Conservation (phyloP, 2,797 vertebrate genomes). For the Poeciliopsis presidionis region DNA sequence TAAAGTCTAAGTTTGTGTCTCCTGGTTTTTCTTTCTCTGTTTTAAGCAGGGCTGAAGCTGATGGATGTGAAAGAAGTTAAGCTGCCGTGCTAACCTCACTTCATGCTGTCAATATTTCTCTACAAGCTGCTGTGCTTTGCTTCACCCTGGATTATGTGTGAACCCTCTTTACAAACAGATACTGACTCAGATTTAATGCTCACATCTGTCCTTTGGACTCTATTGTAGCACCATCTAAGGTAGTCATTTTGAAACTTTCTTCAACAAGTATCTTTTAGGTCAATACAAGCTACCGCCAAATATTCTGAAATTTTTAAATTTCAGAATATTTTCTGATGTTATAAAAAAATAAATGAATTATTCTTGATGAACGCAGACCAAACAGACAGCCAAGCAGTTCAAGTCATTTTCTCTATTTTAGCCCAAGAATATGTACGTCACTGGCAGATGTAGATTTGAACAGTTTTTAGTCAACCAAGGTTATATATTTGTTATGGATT, state of each 20-base stretch:
- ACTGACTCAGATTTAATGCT: conserved; percentile 10
- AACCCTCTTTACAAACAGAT: background rate
- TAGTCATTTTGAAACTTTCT: background rate
- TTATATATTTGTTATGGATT: background rate
- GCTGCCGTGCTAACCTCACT: conserved; percentile 22
- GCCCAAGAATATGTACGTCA: background rate
- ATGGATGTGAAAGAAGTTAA: conserved; percentile 29
- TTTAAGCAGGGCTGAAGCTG: conserved; percentile 20
- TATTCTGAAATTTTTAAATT: background rate
- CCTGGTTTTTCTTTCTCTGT: background rate
- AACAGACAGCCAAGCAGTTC: background rate
- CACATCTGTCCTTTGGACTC: background rate
- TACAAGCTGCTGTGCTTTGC: background rate
- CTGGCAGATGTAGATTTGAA: background rate
- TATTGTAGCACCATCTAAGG: background rate
- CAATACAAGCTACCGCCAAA: background rate
- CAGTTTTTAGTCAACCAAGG: background rate
- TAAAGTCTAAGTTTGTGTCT: background rate
- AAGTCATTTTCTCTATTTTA: background rate
- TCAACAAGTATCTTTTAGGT: background rate
- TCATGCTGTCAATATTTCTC: conserved; percentile 17
- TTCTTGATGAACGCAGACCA: background rate
- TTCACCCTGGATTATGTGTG: conserved; percentile 21
- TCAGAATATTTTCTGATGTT: background rate
- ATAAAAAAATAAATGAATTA: background rate